Conservation (phyloP, 1,140 invertebrate genomes). For the Pachypeltis micranthus region DNA sequence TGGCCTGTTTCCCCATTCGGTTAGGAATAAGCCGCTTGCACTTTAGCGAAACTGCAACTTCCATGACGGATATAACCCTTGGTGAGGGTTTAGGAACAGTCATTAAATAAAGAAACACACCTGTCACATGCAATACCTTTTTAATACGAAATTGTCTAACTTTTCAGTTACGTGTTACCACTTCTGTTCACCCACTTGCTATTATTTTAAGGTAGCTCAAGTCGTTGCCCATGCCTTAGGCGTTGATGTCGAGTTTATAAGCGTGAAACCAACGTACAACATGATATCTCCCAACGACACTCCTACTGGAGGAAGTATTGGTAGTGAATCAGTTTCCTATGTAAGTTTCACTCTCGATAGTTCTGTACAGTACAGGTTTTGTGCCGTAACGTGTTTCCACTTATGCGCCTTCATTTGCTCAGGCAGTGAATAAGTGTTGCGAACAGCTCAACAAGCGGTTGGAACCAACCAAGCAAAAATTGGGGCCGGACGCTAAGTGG, state of each 20-base stretch:
- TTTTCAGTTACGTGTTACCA: background rate
- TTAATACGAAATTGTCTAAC: background rate
- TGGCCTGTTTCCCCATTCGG: too few species aligned
- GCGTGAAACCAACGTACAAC: conserved; percentile 51
- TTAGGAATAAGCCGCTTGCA: too few species aligned
- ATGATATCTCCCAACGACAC: conserved; percentile 49
- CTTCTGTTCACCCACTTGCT: background rate
- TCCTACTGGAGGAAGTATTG: conserved; percentile 57
- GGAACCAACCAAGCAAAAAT: conserved; percentile 44
- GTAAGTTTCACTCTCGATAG: conserved; percentile 31
- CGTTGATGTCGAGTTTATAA: conserved; percentile 56
- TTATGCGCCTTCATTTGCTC: conserved; percentile 27
- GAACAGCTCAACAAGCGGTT: conserved; percentile 48
- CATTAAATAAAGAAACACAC: too few species aligned
- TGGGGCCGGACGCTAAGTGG: conserved; percentile 50
- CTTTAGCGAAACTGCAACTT: too few species aligned
- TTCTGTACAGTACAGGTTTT: conserved; percentile 6
- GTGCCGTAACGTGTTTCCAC: too few species aligned
- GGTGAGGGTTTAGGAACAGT: too few species aligned
- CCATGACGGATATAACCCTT: too few species aligned
- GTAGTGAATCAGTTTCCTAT: conserved; percentile 54
- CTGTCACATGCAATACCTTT: too few species aligned
- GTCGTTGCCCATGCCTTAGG: conserved; percentile 54
- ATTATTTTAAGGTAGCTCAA: conserved; percentile 12
- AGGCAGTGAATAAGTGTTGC: conserved; percentile 55